A percentile compares a stretch with the other conserved stretches of the same genome.
Evolutionary conservation across 2,888 invertebrate species (phyloP).

Genomic region (Eristalis arbustorum): DNA sequence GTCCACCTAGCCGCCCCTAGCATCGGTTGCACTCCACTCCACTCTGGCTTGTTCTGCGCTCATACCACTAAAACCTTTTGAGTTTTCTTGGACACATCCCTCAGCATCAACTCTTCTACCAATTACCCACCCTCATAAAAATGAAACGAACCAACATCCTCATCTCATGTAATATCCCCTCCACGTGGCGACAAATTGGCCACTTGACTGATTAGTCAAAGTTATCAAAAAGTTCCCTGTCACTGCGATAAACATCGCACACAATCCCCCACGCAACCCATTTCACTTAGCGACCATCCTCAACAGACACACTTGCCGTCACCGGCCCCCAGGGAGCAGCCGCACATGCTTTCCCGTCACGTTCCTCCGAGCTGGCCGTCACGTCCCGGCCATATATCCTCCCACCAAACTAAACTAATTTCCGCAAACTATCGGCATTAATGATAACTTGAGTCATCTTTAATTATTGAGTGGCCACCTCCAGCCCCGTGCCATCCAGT

Average conservation of each 20-base stretch:
- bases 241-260: neutral
- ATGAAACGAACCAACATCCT: no score
- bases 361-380: neutral
- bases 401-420: conserved; percentile 1
- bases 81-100: no score
- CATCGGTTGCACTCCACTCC: no score
- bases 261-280: neutral
- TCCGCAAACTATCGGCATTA: conserved; percentile 7
- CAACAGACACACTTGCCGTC: neutral
- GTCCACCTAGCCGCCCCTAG: no score
- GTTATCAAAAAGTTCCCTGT: neutral
- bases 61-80: no score
- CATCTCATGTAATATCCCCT: no score
- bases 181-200: neutral
- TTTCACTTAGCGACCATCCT: neutral
- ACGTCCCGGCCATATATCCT: conserved; percentile 5
- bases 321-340: neutral
- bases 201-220: neutral
- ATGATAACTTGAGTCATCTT: conserved; percentile 18
- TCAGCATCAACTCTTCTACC: no score
- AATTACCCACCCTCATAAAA: no score
- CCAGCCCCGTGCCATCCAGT: neutral
- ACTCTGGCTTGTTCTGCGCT: no score
- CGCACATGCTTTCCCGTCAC: neutral
- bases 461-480: neutral